Base-by-base conservation (phyloP, 2,888 invertebrate species). In the Drosophila nigritarsus region DNA sequence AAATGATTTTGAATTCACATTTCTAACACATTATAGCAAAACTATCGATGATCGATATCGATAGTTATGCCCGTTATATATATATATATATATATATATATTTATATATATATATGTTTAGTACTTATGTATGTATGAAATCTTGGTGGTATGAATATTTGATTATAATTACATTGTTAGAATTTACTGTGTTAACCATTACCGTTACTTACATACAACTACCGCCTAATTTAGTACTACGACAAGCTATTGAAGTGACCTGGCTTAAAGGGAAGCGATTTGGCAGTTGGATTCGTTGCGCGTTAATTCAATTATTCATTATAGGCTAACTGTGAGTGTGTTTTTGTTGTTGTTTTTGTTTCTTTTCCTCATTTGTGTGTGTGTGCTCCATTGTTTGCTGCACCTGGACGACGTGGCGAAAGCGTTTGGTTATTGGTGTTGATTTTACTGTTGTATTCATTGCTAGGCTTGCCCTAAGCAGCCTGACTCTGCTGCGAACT, bases 251-350 rank as follows among this genome's bases (percentile, higher is more conserved):
- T 73, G 72, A 74, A 73, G 83, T 79, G 75, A 58, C 58, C 82
- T 75, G 83, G 53, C 64, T 73, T 56, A 81, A 81, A 65, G 70
- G 83, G 89, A 86, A 88, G 83, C 89, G 65, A 80, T 85, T 85
- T 87, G 87, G 87, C 87, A 87, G 87, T 87, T 90, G 87, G 90
- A 82, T 86, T 86, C 86, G 86, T 87, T 87, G 86, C 90, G 80
- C 80, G 73, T 78, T 84, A 64, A 73, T 55, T 75, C 45, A 80
- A 76, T 62, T 75, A 67, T 55, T 76, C 49, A 59, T 51, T 45
- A 54, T 64, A 72, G 77, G 81, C 68, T 65, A 81, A 76, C 63
- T 71, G 50, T 80, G 71, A 68, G n/a, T 67, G 48, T 55, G 58
- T 59, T 3, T 61, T 3, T 51, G 50, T 59, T 3, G 56, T 3